Evolutionary conservation across 2,113 vertebrate genomes (phyloP).

Genomic region (Chascanopsetta lugubris): DNA sequence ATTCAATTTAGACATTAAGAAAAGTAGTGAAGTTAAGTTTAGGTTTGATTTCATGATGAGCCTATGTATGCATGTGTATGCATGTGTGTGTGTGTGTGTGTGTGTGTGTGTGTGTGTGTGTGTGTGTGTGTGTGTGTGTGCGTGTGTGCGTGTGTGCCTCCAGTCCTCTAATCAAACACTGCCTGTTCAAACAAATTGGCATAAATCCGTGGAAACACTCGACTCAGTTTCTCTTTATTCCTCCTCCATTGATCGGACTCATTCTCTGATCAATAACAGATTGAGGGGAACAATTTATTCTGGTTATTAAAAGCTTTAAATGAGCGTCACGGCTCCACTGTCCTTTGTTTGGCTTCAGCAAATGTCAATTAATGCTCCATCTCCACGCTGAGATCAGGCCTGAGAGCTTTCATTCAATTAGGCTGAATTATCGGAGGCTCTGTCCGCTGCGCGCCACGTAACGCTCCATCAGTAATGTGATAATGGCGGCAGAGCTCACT

Average conservation of each 20-base stretch:
- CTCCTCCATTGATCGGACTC: slow-evolving; percentile 63
- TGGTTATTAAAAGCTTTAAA: slow-evolving; percentile 73
- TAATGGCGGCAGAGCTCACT: neutral
- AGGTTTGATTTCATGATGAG: neutral
- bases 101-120: neutral
- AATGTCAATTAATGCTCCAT: slow-evolving; percentile 82
- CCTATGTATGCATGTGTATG: neutral
- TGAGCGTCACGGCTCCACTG: slow-evolving; percentile 67
- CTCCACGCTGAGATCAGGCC: slow-evolving; percentile 71
- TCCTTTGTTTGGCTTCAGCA: slow-evolving; percentile 79
- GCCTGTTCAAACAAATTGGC: neutral
- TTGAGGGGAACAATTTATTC: slow-evolving; percentile 68
- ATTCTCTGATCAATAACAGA: slow-evolving; percentile 66
- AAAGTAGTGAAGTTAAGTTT: neutral
- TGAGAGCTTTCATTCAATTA: slow-evolving; percentile 78
- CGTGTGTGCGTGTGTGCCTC: neutral
- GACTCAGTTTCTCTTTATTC: slow-evolving; percentile 23
- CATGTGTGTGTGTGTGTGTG: neutral
- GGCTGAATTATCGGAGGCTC: slow-evolving; percentile 72
- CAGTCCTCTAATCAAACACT: neutral
- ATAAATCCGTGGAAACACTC: slow-evolving; percentile 35
- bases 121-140: slow-evolving; percentile 3
- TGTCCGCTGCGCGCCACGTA: neutral
- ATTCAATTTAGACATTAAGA: no score
- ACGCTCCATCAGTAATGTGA: neutral